A percentile compares a stretch with the other conserved stretches of the same genome.
Conservation (phyloP, 2,888 invertebrate species). For the Ophioninae sp. region DNA sequence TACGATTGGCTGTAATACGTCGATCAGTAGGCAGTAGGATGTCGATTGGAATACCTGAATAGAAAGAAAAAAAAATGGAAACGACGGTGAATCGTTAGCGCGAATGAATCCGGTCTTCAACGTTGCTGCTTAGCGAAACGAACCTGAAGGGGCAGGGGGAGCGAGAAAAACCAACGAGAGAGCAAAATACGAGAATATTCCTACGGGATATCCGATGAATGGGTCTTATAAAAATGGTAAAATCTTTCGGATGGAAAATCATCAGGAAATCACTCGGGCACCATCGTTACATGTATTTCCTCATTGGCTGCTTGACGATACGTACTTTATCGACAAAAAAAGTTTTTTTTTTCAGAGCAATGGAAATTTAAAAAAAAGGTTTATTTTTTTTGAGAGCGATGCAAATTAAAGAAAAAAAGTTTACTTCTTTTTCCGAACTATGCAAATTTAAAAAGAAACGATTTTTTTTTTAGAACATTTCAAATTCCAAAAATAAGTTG, state of each 20-base stretch:
- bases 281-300: too few relatives aligned
- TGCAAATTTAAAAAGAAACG: too few relatives aligned
- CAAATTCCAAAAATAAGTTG: too few relatives aligned
- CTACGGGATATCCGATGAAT: neutral
- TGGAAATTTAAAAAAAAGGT: neutral
- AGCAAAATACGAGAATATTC: neutral
- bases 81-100: neutral
- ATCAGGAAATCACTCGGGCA: neutral
- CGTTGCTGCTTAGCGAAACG: neutral
- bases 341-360: neutral
- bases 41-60: neutral
- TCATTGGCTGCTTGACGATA: too few relatives aligned
- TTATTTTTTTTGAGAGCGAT: too few relatives aligned
- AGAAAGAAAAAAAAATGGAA: neutral
- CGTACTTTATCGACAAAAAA: too few relatives aligned
- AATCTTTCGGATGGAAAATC: neutral
- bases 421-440: too few relatives aligned
- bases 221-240: slow-evolving; percentile 1
- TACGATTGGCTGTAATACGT: neutral
- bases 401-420: too few relatives aligned
- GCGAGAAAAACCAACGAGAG: neutral
- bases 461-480: too few relatives aligned
- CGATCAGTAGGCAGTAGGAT: too few relatives aligned
- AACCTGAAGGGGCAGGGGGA: neutral
- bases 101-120: neutral